phyloP scores from a whole-genome alignment of 1,140 invertebrate genomes.

The Drosophila hydei region DNA sequence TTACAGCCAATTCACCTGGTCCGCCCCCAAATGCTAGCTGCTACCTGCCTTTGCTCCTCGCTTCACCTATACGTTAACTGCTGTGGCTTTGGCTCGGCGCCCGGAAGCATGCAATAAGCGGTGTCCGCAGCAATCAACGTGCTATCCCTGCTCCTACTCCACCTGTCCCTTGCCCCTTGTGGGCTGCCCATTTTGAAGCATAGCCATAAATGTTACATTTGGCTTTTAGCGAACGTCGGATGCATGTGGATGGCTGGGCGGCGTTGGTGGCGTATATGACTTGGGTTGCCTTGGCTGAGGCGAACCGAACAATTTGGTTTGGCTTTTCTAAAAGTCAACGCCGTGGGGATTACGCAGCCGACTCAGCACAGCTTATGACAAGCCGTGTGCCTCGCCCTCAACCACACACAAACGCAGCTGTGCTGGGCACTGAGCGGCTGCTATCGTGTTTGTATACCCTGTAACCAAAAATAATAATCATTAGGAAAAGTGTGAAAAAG shows the following conservation, averaged over 20 bases:
- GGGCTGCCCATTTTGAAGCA: slow-evolving; percentile 60
- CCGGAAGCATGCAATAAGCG: slow-evolving; percentile 67
- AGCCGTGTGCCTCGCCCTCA: neutral
- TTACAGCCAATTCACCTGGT: slow-evolving; percentile 48
- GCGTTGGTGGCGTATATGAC: neutral
- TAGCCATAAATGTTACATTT: slow-evolving; percentile 76
- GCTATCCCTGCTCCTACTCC: slow-evolving; percentile 31
- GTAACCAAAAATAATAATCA: slow-evolving; percentile 7
- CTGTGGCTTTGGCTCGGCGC: slow-evolving; percentile 40
- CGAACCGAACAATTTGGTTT: slow-evolving; percentile 73
- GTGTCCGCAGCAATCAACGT: slow-evolving; percentile 74
- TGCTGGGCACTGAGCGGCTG: neutral
- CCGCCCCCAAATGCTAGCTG: slow-evolving; percentile 18
- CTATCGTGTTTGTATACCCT: slow-evolving; percentile 17
- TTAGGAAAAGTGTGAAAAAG: neutral
- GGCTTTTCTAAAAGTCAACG: slow-evolving; percentile 62
- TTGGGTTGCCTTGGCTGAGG: slow-evolving; percentile 24
- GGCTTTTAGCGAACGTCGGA: slow-evolving; percentile 61
- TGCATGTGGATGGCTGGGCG: neutral
- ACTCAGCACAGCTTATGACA: slow-evolving; percentile 34
- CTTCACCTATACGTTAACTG: slow-evolving; percentile 31
- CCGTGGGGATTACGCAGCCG: slow-evolving; percentile 19
- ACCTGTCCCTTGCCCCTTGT: neutral
- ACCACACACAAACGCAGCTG: neutral
- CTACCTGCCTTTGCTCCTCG: slow-evolving; percentile 18